Conservation (phyloP, 2,888 invertebrate species). For the Acanthosepion pharaonis region DNA sequence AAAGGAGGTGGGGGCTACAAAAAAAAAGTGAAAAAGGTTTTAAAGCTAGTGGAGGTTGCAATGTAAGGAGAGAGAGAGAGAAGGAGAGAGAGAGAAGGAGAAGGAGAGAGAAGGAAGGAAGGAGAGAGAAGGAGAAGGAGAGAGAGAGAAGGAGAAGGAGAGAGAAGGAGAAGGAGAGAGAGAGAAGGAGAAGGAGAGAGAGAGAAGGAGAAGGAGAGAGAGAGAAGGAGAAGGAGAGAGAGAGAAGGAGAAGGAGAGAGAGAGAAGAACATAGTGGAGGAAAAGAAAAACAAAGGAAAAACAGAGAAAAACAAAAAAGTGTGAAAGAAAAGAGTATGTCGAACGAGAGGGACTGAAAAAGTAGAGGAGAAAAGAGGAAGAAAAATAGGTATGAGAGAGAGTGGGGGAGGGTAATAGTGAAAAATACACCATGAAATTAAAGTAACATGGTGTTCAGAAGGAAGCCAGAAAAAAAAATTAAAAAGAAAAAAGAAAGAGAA, state of each 20-base stretch:
- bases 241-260: not conserved
- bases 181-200: not conserved
- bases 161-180: not conserved
- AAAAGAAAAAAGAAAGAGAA: not conserved
- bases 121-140: no score
- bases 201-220: not conserved
- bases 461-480: not conserved
- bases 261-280: not conserved
- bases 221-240: no score
- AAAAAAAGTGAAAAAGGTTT: not conserved
- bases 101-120: not conserved
- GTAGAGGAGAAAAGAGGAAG: not conserved
- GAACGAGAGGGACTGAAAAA: not conserved
- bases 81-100: no score
- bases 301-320: not conserved
- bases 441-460: no score
- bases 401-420: no score
- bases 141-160: not conserved
- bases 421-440: no score
- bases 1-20: not conserved
- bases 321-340: not conserved
- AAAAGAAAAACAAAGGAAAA: not conserved
- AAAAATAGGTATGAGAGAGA: not conserved
- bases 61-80: not conserved
- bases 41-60: not conserved